These are phyloP conservation scores for Hydrolagus colliei DNA, from an alignment of 2,797 vertebrate species.

Conservation along the genomic window DNA sequence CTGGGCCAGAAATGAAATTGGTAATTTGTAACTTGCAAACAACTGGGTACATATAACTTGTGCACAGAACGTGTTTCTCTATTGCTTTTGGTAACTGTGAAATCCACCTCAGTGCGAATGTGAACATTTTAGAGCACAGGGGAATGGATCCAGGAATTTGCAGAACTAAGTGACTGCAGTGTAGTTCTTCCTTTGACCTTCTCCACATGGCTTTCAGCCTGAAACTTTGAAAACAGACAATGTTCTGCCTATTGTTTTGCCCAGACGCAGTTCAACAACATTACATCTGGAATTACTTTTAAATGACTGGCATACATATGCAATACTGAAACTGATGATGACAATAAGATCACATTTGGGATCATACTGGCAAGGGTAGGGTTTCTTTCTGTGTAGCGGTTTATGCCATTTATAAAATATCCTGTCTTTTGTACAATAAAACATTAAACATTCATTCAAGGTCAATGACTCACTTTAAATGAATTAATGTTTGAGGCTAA, in stretches of 20 bases:
- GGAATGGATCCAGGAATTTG: too few relatives aligned
- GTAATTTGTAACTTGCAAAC: too few relatives aligned
- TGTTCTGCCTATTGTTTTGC: background rate
- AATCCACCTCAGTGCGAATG: too few relatives aligned
- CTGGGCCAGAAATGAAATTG: too few relatives aligned
- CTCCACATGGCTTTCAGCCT: too few relatives aligned
- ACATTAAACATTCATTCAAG: constrained; percentile 3
- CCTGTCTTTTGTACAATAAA: background rate
- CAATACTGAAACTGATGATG: background rate
- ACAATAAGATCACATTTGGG: background rate
- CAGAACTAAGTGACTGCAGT: too few relatives aligned
- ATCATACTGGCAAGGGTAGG: background rate
- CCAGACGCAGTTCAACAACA: background rate
- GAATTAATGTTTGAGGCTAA: constrained; percentile 1
- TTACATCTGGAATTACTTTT: background rate
- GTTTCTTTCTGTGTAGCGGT: background rate
- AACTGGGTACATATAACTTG: too few relatives aligned
- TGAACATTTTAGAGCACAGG: too few relatives aligned
- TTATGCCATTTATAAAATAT: constrained; percentile 15
- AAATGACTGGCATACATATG: background rate
- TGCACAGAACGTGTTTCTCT: too few relatives aligned
- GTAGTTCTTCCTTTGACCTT: too few relatives aligned
- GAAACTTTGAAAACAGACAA: background rate
- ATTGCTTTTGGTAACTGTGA: too few relatives aligned
- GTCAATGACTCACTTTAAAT: constrained; percentile 22